phyloP scores from a whole-genome alignment of 2,797 vertebrate genomes.

The Typhlichthys subterraneus region DNA sequence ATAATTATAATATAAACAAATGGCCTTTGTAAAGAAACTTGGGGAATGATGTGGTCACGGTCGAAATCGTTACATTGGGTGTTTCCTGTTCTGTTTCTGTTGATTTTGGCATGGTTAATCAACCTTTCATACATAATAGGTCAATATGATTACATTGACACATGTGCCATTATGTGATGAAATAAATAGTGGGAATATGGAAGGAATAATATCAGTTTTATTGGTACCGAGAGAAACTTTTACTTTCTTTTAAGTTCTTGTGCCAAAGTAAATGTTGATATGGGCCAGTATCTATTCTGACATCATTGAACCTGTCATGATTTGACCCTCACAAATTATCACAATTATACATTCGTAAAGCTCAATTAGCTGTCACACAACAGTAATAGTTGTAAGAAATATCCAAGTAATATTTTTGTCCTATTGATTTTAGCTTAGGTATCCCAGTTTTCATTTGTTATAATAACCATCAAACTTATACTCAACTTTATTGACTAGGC shows the following conservation, averaged over 20 bases:
- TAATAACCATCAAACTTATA: background rate
- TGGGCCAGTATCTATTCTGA: conserved; percentile 55
- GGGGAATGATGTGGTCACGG: conserved; percentile 29
- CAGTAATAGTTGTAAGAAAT: background rate
- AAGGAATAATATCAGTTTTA: background rate
- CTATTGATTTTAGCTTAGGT: conserved; percentile 13
- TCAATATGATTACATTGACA: conserved; percentile 52
- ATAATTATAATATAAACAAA: background rate
- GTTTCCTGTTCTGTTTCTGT: conserved; percentile 49
- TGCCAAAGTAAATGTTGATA: conserved; percentile 66
- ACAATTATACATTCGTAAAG: conserved; percentile 7
- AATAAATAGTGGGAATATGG: conserved; percentile 34
- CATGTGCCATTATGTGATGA: conserved; percentile 43
- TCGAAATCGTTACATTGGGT: conserved; percentile 57
- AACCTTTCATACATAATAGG: conserved; percentile 48
- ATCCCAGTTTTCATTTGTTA: too few relatives aligned
- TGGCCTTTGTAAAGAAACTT: conserved; percentile 47
- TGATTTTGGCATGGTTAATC: conserved; percentile 46
- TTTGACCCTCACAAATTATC: conserved; percentile 37
- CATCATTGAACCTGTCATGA: conserved; percentile 60
- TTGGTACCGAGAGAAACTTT: background rate
- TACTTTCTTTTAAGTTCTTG: conserved; percentile 42
- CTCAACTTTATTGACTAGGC: background rate
- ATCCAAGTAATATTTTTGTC: conserved; percentile 5
- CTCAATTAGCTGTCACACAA: conserved; percentile 23